Conservation (phyloP, 2,888 invertebrate species). For the Cantharis rustica region DNA sequence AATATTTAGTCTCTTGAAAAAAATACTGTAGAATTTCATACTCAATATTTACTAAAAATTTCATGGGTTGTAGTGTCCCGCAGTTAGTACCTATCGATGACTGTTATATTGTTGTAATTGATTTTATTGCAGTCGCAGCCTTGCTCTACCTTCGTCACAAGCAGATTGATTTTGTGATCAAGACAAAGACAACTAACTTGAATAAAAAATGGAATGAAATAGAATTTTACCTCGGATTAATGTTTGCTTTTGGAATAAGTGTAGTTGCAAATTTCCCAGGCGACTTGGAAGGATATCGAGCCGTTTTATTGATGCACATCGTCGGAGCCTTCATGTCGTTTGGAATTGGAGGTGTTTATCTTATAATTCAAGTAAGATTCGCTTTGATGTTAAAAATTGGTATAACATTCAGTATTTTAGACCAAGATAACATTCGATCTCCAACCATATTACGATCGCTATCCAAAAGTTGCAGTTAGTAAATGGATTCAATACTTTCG, state of each 20-base stretch:
- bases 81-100: no score
- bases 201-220: slow-evolving; percentile 1
- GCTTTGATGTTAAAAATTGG: not conserved
- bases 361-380: slow-evolving; percentile 17
- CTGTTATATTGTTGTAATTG: no score
- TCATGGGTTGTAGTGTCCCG: no score
- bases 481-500: not conserved
- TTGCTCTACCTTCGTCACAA: not conserved
- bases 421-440: not conserved
- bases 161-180: slow-evolving; percentile 13
- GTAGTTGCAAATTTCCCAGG: slow-evolving; percentile 27
- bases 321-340: slow-evolving; percentile 26
- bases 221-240: slow-evolving; percentile 14
- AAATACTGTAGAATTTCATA: no score
- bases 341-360: slow-evolving; percentile 19
- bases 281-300: not conserved
- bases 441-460: not conserved
- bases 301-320: slow-evolving; percentile 9
- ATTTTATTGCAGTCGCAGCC: not conserved
- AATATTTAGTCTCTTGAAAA: no score
- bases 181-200: not conserved
- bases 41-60: no score
- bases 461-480: not conserved
- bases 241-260: slow-evolving; percentile 19
- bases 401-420: not conserved